Base-by-base conservation (phyloP, 2,113 vertebrate species). In the Heterochromis multidens region DNA sequence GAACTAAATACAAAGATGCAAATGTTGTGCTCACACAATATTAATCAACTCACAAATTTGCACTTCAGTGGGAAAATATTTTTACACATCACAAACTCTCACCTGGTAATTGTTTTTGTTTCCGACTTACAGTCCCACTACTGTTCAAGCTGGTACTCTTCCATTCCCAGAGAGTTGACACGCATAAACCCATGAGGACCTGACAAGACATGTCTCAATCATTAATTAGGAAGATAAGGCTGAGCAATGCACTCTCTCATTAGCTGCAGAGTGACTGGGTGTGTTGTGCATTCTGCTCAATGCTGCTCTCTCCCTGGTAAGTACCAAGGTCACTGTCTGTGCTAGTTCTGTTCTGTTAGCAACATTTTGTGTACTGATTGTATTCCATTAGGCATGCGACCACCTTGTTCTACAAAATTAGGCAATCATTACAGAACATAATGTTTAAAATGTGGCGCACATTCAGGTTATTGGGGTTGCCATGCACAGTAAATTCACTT, bases 181-280 rank as follows among this genome's bases (percentile, higher is more conserved):
- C 0, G 14, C 74, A 7, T 16, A 31, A 13, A 58, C 77, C 60
- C 67, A 33, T 21, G 14, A 82, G 23, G 29, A 81, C 49, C 65
- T 6, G 29, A 82, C 8, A 56, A 77, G 67, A 86, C 84, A 83
- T 54, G n/a, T 87, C 87, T 91, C 84, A 59, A 27, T 89, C 89
- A 88, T 91, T 92, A 90, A 93, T 90, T 92, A 90, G 21, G 25
- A 76, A 86, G 87, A 91, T 88, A 82, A 88, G 80, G 82, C 83
- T 86, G 85, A 90, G 85, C 79, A 35, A 56, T 54, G 84, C 31
- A 29, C 31, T 46, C 9, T 11, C 82, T 92, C 88, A 89, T 91
- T 91, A 91, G 88, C 62, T 21, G 72, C 27, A 35, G 59, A 92
- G 86, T 19, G 80, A 78, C 83, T 77, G 85, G 85, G 56, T n/a